Evolutionary conservation across 1,140 invertebrate species (phyloP), one percentile per base, ranked within the genome.

Genomic region (Heliconius nattereri): DNA sequence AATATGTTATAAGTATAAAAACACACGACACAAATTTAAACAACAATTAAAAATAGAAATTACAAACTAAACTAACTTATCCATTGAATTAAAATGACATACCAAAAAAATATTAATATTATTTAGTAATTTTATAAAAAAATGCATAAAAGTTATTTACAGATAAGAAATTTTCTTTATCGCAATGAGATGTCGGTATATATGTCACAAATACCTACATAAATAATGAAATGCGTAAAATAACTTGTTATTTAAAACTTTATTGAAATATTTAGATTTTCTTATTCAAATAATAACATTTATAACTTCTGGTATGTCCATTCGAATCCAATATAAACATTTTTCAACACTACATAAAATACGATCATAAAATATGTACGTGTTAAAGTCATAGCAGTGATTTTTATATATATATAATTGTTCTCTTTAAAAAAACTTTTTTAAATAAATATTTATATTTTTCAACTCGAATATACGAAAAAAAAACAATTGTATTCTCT

Each of bases 21-120:
- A 72, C 71, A 72, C 71, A 72, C 71, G 71, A 72, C 71, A 72
- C 32, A 37, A 71, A 71, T 32, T 32, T 32, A 32, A 71, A 71
- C 70, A 71, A 71, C 26, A 72, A 20, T 35, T 72, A 72, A 72
- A 66, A 66, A 66, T n/a, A 29, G 23, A 66, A 66, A 66, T 29
- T 60, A 60, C 54, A 23, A 60, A 60, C 54, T 60, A 60, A 23
- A 60, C 8, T 60, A 60, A 60, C 54, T 52, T 52, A 52, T 52
- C n/a, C 7, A 60, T 60, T 60, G n/a, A n/a, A 60, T 29, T 66
- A 11, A 26, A 66, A 26, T 66, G 26, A 66, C 26, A 66, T 29
- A 66, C 60, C 60, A 66, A 66, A 29, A 66, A 26, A 66, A 26
- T 57, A 52, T 52, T 52, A 52, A 52, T 52, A 52, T 52, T 52